A percentile compares a stretch with the other conserved stretches of the same genome.
Conservation (phyloP, 1,140 invertebrate species). For the Calosoma granatense region DNA sequence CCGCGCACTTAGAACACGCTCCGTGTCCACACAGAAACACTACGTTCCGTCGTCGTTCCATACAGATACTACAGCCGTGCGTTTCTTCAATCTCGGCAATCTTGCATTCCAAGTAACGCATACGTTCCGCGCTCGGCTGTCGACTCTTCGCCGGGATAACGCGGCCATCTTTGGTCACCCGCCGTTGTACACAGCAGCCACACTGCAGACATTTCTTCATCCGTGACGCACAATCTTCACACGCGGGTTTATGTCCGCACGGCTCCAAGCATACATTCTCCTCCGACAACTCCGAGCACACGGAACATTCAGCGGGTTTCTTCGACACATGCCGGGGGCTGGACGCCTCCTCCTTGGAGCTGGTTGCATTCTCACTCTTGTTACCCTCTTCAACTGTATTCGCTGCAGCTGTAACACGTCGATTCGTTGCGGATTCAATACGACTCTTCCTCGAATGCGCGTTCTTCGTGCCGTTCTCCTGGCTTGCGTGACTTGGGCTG, state of each 20-base stretch:
- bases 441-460: not conserved
- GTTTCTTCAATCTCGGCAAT: constrained; percentile 82
- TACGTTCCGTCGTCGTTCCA: constrained; percentile 66
- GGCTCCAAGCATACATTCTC: constrained; percentile 58
- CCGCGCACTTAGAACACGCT: constrained; percentile 72
- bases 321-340: constrained; percentile 12
- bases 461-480: not conserved
- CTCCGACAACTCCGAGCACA: constrained; percentile 58
- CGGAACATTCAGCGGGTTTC: constrained; percentile 52
- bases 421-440: constrained; percentile 17
- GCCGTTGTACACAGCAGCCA: constrained; percentile 45
- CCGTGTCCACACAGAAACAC: constrained; percentile 85
- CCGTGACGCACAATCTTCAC: constrained; percentile 62
- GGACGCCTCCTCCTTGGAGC: not conserved
- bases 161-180: constrained; percentile 41
- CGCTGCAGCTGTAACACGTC: not conserved
- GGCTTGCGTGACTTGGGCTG: not conserved
- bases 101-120: constrained; percentile 71
- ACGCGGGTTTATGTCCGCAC: constrained; percentile 63
- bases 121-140: constrained; percentile 51
- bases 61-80: constrained; percentile 68
- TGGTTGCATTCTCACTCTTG: not conserved
- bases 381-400: not conserved
- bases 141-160: constrained; percentile 39
- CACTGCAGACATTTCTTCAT: constrained; percentile 76